A percentile compares a stretch with the other conserved stretches of the same genome.
These are phyloP conservation scores for Pristiophorus japonicus DNA, from an alignment of 2,113 vertebrate genomes.

Conservation along the genomic window DNA sequence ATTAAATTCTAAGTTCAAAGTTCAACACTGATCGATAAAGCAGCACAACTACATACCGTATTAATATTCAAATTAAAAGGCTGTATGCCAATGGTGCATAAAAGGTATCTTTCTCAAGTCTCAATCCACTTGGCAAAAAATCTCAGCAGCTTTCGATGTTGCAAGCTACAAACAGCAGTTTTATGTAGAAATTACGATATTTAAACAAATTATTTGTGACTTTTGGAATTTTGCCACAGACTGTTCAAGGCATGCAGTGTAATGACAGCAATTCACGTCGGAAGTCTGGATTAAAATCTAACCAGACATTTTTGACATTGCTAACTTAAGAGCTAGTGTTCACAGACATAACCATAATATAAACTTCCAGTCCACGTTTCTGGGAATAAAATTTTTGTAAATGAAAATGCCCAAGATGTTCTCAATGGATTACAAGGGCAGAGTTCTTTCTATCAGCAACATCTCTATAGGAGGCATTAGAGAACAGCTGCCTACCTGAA, in stretches of 20 bases:
- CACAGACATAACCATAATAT: background rate
- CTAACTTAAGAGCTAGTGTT: background rate
- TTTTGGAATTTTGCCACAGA: constrained; percentile 10
- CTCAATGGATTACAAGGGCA: background rate
- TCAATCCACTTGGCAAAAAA: background rate
- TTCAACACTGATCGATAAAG: background rate
- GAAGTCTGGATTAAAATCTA: constrained; percentile 20
- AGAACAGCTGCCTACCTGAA: background rate
- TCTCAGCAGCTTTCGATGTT: background rate
- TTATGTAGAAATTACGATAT: background rate
- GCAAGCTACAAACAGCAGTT: background rate
- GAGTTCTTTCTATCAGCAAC: background rate
- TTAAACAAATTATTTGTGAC: background rate
- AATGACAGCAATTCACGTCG: constrained; percentile 7
- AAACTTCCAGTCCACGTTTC: background rate
- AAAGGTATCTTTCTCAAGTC: background rate
- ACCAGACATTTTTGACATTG: background rate
- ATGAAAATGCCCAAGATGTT: background rate
- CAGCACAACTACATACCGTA: background rate
- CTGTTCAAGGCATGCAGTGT: background rate
- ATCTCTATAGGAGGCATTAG: background rate
- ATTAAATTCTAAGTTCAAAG: background rate
- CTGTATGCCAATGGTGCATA: background rate
- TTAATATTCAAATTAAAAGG: background rate
- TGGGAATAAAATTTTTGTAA: background rate